These are phyloP conservation scores for Drosophila suzukii DNA, from an alignment of 1,140 invertebrate species.

Conservation along the genomic window DNA sequence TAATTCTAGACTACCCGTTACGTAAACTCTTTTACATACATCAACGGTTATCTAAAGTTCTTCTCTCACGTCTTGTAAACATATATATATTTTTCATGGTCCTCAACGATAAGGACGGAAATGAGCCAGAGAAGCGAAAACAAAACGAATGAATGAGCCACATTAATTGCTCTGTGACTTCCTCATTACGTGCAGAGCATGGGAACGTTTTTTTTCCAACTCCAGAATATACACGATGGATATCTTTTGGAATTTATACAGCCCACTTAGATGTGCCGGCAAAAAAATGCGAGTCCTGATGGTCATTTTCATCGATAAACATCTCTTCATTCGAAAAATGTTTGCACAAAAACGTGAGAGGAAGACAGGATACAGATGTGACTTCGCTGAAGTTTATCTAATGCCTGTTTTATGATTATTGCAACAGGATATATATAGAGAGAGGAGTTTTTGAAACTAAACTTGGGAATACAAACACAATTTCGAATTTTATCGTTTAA, in stretches of 20 bases:
- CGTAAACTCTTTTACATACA: background rate
- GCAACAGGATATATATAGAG: slow-evolving; percentile 10
- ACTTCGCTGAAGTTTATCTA: slow-evolving; percentile 37
- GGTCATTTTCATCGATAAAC: slow-evolving; percentile 35
- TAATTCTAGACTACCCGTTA: slow-evolving; percentile 42
- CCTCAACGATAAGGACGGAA: slow-evolving; percentile 27
- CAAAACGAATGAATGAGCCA: slow-evolving; percentile 49
- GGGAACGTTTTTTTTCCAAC: slow-evolving; percentile 12
- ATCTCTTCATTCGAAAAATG: slow-evolving; percentile 15
- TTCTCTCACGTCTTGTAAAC: slow-evolving; percentile 13
- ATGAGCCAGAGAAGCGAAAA: slow-evolving; percentile 19
- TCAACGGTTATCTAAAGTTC: slow-evolving; percentile 24
- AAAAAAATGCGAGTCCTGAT: slow-evolving; percentile 27
- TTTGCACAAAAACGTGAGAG: background rate
- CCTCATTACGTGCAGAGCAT: slow-evolving; percentile 61
- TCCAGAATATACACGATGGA: background rate
- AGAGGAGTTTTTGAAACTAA: no score
- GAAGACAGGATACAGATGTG: slow-evolving; percentile 18
- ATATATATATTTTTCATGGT: slow-evolving; percentile 3
- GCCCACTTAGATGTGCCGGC: slow-evolving; percentile 1
- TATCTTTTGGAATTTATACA: slow-evolving; percentile 18
- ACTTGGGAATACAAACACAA: no score
- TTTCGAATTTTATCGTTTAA: no score
- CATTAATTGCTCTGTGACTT: slow-evolving; percentile 73
- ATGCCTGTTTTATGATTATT: slow-evolving; percentile 67